Evolutionary conservation across 2,888 invertebrate species (phyloP), one percentile per base, ranked within the genome.

Genomic region (Andrena chrysosceles): DNA sequence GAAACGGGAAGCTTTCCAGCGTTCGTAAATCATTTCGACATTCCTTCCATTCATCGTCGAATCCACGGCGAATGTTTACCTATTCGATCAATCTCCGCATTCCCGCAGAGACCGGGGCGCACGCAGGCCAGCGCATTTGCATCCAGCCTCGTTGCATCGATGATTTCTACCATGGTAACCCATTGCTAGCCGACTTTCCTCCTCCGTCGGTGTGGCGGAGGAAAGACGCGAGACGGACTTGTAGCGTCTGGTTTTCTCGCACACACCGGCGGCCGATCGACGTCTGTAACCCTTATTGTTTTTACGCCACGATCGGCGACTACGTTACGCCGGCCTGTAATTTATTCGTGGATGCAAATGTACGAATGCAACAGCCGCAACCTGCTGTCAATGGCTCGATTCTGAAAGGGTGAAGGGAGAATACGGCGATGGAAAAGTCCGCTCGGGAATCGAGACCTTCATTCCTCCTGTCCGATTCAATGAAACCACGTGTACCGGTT

Each of bases 331-430:
- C 49, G 67, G n/a, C 69, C 49, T 54, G 59, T 85, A 85, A 84
- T 82, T 85, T 85, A 85, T 82, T 54, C 70, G 56, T 20, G 5
- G 63, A 71, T 76, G 66, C 54, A 82, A 85, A 84, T 77, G 59
- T 35, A 59, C 56, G 48, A 73, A 33, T 1, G 60, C 52, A 60
- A 33, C 10, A 31, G 33, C 33, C 64, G 62, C 5, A 29, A 31
- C 13, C 42, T n/a, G 23, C 54, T 69, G 63, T 63, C 59, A 20
- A 42, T 56, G 68, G 42, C n/a, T 23, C 59, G 31, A 10, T 31
- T 54, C 48, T 69, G 35, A 79, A 79, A 56, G 33, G 68, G 42
- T 33, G 10, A 48, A 60, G 10, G 3, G 23, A 56, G n/a, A 48
- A 79, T 69, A 69, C 69, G 48, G 54, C n/a, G 48, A 8, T 2